Evolutionary conservation across 1,140 invertebrate species (phyloP), one percentile per base, ranked within the genome.

Genomic region (Bombus vancouverensis): DNA sequence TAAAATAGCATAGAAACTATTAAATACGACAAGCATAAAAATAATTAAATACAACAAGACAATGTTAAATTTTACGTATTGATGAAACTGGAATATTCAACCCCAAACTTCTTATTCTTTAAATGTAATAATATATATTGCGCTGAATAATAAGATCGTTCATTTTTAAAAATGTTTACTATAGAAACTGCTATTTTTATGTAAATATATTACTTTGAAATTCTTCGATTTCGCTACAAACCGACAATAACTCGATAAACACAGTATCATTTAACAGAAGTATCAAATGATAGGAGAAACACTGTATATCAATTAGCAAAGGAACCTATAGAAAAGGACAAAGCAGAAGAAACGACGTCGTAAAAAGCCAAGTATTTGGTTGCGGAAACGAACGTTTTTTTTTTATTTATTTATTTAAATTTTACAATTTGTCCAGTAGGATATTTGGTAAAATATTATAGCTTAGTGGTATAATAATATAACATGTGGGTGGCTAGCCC

Each of bases 281-380:
- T 42, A 70, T 34, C 28, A n/a, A 62, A 34, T 18, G 28, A 28
- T 62, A 28, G 59, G 15, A 83, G 59, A 10, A 75, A 83, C 57
- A 25, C 13, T 28, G 47, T 22, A 22, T 53, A 25, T 25, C 72
- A 82, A 82, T 82, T 75, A 82, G 34, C 71, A 82, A 74, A 75
- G 18, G 42, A 82, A 66, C 3, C 8, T 28, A 66, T n/a, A 25
- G 62, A 53, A 75, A 28, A 80, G 78, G 75, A 37, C 70, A 44
- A 32, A n/a, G 18, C 8, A 22, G 34, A 47, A 32, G 79, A 32
- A 32, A n/a, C n/a, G 25, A 18, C 53, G 70, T 84, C n/a, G 72
- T 72, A 37, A 80, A 73, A 32, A 72, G 53, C 25, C 47, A 28
- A 47, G 34, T 65, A 10, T 18, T 25, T 37, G 68, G 22, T 13